phyloP scores from a whole-genome alignment of 2,888 invertebrate genomes.

The Cloeon dipterum region DNA sequence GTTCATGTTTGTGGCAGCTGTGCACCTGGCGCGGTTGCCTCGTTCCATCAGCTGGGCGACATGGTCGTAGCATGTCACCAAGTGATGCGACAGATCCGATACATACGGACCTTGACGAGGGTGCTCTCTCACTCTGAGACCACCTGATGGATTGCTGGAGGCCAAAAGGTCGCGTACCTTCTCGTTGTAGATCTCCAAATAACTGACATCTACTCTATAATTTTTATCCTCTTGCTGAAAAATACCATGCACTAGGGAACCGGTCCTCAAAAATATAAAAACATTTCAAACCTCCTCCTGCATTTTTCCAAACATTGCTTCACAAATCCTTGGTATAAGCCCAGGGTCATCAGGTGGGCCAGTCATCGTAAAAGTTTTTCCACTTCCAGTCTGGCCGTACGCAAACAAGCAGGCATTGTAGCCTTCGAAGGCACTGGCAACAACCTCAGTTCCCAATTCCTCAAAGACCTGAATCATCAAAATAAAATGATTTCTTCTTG shows the following conservation, averaged over 20 bases:
- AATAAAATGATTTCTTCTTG: too few species aligned
- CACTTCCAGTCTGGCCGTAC: constrained; percentile 78
- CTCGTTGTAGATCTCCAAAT: constrained; percentile 70
- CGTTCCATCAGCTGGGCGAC: constrained; percentile 48
- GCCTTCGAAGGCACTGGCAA: constrained; percentile 58
- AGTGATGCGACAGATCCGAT: constrained; percentile 62
- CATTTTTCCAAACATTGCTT: not conserved
- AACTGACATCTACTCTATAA: constrained; percentile 68
- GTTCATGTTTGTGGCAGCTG: constrained; percentile 80
- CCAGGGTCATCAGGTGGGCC: constrained; percentile 36
- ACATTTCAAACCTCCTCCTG: too few species aligned
- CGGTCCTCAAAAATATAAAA: constrained; percentile 2
- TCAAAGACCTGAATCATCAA: constrained; percentile 35
- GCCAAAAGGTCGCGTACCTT: constrained; percentile 45
- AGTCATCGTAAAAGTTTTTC: constrained; percentile 86
- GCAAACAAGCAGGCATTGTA: constrained; percentile 84
- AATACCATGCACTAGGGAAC: constrained; percentile 4
- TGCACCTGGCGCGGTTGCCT: constrained; percentile 63
- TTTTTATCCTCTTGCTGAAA: constrained; percentile 44
- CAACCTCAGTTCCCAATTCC: constrained; percentile 53
- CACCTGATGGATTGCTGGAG: constrained; percentile 34
- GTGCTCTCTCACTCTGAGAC: constrained; percentile 55
- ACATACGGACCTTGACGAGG: constrained; percentile 64
- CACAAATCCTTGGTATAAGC: not conserved
- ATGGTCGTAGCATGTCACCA: constrained; percentile 67